Base-by-base conservation (phyloP, 2,797 vertebrate species). In the Momotus momota region DNA sequence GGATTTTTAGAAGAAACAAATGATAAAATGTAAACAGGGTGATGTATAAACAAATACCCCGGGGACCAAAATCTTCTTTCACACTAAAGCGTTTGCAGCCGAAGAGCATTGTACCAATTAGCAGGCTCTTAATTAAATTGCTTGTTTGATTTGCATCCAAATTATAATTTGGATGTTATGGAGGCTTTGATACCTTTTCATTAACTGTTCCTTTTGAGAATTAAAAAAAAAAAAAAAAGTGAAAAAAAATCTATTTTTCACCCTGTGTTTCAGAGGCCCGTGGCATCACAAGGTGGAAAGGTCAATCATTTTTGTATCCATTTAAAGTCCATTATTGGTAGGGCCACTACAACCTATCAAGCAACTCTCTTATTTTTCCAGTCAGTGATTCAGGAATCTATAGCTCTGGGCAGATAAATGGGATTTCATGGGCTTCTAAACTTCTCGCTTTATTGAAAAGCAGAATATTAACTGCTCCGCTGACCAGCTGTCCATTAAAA, bases 391-490 rank as follows among this genome's bases (percentile, higher is more conserved):
- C 71, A 49, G 95, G 90, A 94, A 87, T 97, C 96, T 88, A 80
- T 93, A 85, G 94, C 96, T 92, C 80, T 77, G 86, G 73, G 94
- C 96, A 96, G 93, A 96, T 91, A 95, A 95, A 91, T 96, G 93
- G 96, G 85, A 95, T 96, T 94, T 96, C 96, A 94, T 71, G 93
- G 96, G 92, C 94, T 96, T 86, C 96, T 97, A 92, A 95, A 96
- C 96, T 96, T 94, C 88, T 95, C 86, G 80, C 97, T 96, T 97
- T 96, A 97, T 96, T 97, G 96, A 97, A 97, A 97, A 96, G 95
- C 96, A 94, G 95, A 96, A 91, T 96, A 95, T 95, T 97, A 96
- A 91, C 96, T 96, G 96, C 96, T 96, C 96, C 90, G 72, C 86
- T 95, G 96, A 75, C 96, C 95, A 96, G 92, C 96, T 96, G 91